Base-by-base conservation (phyloP, 2,797 vertebrate genomes). In the Thamnophis elegans region DNA sequence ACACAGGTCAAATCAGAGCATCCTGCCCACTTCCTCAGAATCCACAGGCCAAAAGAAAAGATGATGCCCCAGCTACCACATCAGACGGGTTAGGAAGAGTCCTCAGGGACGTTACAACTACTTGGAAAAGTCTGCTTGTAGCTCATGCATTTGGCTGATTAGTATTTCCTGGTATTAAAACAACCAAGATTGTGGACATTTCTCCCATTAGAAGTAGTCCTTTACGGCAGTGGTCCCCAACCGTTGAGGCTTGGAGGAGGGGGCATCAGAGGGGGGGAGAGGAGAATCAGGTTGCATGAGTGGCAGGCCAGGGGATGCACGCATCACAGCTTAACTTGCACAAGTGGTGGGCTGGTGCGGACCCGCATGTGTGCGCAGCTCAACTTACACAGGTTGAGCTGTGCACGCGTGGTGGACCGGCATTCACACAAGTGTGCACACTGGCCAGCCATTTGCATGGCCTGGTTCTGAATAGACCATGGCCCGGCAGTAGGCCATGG, bases 301-400 rank as follows among this genome's bases (percentile, higher is more conserved):
- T 59, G 20, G 2, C 2, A 5, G 58, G 20, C 6, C 20, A 59
- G 20, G 6, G 2, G 20, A 8, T 59, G 20, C 7, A 2, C 0
- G 2, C 58, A 8, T 2, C 58, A 1, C 56, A 58, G 16, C 56
- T 58, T 18, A 6, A 5, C 56, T 20, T 58, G 16, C 55, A 55
- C 55, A 0, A 55, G 0, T 5, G 16, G 55, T 56, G 55, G 55
- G 55, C 5, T 4, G 16, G 16, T 1, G 5, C 55, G 1, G 14
- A 56, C 55, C 16, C 14, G 4, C 14, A 53, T 53, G 14, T 55
- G 55, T 12, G 1, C 55, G 14, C 16, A 56, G 55, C 55, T 56
- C 4, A 4, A 56, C 16, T 56, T 56, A 1, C 14, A 18, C 55
- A 56, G 16, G 16, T 56, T 18, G 55, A 55, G 14, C 55, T 55